These are phyloP conservation scores for Telmatherina bonti DNA, from an alignment of 2,797 vertebrate genomes.

Conservation along the genomic window DNA sequence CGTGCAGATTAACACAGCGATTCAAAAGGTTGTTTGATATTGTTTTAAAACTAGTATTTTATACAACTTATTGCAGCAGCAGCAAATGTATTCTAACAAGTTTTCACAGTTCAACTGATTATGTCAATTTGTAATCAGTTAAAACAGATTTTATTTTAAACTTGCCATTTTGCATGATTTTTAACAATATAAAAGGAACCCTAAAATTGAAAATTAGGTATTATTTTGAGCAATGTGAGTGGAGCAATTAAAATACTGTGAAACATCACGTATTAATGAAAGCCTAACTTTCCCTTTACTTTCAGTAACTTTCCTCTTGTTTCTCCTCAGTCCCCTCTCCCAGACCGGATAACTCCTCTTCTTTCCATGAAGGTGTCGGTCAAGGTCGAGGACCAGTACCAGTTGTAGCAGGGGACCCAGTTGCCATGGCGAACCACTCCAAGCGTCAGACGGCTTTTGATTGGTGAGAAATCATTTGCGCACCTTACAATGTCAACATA, in stretches of 20 bases:
- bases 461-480: slow-evolving; percentile 85
- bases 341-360: slow-evolving; percentile 94
- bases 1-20: too few species aligned
- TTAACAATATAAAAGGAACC: not conserved
- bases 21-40: too few species aligned
- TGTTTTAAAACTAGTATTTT: too few species aligned
- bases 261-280: slow-evolving; percentile 3
- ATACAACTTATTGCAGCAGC: too few species aligned
- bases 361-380: slow-evolving; percentile 90
- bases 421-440: slow-evolving; percentile 89
- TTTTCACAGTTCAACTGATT: not conserved
- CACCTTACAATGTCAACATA: not conserved
- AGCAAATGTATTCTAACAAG: too few species aligned
- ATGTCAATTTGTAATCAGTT: not conserved
- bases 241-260: not conserved
- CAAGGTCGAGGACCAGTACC: slow-evolving; percentile 88
- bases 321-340: slow-evolving; percentile 91
- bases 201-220: not conserved
- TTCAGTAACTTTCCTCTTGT: slow-evolving; percentile 5
- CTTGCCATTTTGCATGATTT: not conserved
- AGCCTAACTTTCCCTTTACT: not conserved
- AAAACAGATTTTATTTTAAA: not conserved
- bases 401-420: slow-evolving; percentile 86
- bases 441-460: slow-evolving; percentile 96
- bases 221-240: not conserved